These are phyloP conservation scores for Adrianichthys oophorus DNA, from an alignment of 2,797 vertebrate genomes.

Conservation along the genomic window DNA sequence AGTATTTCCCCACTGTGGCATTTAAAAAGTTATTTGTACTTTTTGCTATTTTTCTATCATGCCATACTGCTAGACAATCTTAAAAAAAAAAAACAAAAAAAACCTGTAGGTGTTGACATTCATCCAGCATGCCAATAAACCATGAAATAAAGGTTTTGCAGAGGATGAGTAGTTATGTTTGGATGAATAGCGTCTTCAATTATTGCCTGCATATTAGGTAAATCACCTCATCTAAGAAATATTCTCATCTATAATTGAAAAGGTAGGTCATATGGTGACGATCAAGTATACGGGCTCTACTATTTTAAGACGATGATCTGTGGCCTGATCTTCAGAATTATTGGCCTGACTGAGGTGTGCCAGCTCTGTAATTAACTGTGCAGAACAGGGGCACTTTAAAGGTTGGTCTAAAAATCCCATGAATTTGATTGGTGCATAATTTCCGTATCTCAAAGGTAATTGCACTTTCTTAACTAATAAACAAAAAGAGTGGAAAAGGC, in stretches of 20 bases:
- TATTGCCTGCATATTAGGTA: not conserved
- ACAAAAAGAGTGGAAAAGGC: constrained; percentile 28
- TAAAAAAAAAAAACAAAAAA: too few relatives aligned
- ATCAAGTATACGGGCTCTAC: constrained; percentile 49
- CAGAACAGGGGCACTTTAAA: constrained; percentile 70
- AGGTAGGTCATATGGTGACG: constrained; percentile 41
- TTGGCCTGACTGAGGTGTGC: constrained; percentile 58
- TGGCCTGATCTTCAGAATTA: constrained; percentile 67
- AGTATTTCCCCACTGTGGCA: too few relatives aligned
- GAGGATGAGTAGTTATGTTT: not conserved
- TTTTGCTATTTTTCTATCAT: too few relatives aligned
- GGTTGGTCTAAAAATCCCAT: constrained; percentile 54
- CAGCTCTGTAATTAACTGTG: constrained; percentile 72
- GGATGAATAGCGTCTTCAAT: constrained; percentile 1
- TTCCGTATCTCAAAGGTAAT: constrained; percentile 36
- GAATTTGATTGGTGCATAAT: constrained; percentile 58
- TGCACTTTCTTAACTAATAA: constrained; percentile 22
- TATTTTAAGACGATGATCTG: constrained; percentile 65
- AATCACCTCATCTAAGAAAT: constrained; percentile 33
- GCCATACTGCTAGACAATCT: too few relatives aligned
- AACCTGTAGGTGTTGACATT: not conserved
- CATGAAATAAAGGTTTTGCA: not conserved
- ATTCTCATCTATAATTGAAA: constrained; percentile 37
- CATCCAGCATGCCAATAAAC: not conserved
- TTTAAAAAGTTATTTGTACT: too few relatives aligned